Evolutionary conservation across 2,797 vertebrate species (phyloP), one percentile per base, ranked within the genome.

Genomic region (Gallinago stenura): DNA sequence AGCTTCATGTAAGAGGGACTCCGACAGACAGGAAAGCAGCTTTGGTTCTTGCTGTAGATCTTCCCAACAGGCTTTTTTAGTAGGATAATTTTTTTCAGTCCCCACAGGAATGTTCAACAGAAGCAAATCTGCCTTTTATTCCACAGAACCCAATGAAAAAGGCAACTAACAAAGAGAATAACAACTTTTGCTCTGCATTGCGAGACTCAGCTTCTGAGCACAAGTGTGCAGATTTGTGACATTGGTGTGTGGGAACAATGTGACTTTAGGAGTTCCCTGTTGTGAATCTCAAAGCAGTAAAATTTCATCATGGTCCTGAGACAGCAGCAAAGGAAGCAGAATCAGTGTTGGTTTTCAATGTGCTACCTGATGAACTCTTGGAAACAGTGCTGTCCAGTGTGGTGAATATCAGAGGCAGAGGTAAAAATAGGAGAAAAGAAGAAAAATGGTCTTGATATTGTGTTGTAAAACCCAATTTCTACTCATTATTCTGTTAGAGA

Each of bases 71-170:
- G 66, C 45, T 97, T 95, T 68, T 60, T 93, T 92, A 86, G 78
- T 46, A 83, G 93, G 80, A 41, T 82, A 66, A 61, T 83, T 94
- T 83, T 95, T 97, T 87, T 75, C 81, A 81, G 70, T 96, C 95
- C 73, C 90, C 87, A 22, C 88, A 93, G 93, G 94, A 96, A 91
- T 57, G 73, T 84, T 95, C 92, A 89, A 78, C 60, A 84, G 73
- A 91, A 96, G 95, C 75, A 96, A 95, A 91, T 96, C 77, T 95
- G 79, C 82, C 92, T 97, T 95, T 97, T 96, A 93, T 94, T 70
- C 73, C 56, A 58, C 43, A 70, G 77, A 96, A 92, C 33, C 57
- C 53, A 80, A 95, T 70, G 19, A 73, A 93, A 87, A 91, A 95
- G 82, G 75, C 90, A 90, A 93, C 88, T 64, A 92, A 79, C 43